phyloP scores from a whole-genome alignment of 2,888 invertebrate species.

The Heliconius charithonia region DNA sequence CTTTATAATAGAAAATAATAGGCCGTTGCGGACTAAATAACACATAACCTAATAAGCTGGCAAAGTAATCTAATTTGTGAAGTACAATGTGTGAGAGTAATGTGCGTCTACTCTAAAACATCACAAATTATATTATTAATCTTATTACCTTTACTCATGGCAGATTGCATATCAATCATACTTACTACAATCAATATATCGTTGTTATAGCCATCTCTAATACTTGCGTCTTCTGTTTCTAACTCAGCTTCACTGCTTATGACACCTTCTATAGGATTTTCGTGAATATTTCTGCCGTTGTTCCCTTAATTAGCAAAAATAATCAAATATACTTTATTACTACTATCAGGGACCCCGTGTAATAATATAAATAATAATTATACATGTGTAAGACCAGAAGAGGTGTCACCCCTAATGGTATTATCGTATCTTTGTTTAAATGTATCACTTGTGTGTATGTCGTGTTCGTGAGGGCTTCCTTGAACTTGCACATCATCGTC shows the following conservation, averaged over 20 bases:
- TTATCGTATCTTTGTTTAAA: constrained; percentile 62
- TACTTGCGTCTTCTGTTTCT: constrained; percentile 80
- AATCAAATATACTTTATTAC: constrained; percentile 80
- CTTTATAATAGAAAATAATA: constrained; percentile 44
- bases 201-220: constrained; percentile 70
- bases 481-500: constrained; percentile 83
- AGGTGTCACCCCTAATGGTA: constrained; percentile 75
- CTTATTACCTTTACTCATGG: constrained; percentile 72
- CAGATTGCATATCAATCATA: constrained; percentile 64
- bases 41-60: constrained; percentile 76
- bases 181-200: constrained; percentile 77
- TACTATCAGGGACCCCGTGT: constrained; percentile 73
- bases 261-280: constrained; percentile 80
- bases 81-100: constrained; percentile 66
- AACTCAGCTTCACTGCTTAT: constrained; percentile 76
- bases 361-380: constrained; percentile 62
- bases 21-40: constrained; percentile 67
- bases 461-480: constrained; percentile 74
- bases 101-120: constrained; percentile 77
- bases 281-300: constrained; percentile 75
- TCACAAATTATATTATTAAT: constrained; percentile 74
- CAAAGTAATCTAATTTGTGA: constrained; percentile 79
- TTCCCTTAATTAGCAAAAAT: constrained; percentile 83
- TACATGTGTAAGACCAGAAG: constrained; percentile 76
- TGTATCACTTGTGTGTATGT: constrained; percentile 70